A percentile compares a stretch with the other conserved stretches of the same genome.
phyloP scores from a whole-genome alignment of 2,888 invertebrate species.

The Linyphia triangularis region DNA sequence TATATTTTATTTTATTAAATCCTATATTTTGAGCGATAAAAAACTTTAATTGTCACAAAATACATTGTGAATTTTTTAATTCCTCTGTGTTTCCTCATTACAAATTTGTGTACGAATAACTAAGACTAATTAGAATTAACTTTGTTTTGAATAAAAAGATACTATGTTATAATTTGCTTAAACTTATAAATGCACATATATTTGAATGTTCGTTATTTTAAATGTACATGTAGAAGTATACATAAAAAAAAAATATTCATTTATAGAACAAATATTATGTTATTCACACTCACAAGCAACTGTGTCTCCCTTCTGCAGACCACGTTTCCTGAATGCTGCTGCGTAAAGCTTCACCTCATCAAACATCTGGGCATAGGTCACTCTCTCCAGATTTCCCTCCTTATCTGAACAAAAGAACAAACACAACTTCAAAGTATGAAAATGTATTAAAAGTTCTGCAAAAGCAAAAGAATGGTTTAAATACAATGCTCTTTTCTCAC shows the following conservation, averaged over 20 bases:
- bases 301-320: conserved; percentile 57
- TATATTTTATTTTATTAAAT: too few species aligned
- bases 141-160: too few species aligned
- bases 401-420: conserved; percentile 12
- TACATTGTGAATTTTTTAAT: too few species aligned
- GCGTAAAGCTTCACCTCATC: conserved; percentile 91
- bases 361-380: conserved; percentile 80
- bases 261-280: neutral
- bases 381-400: conserved; percentile 11
- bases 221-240: neutral
- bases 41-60: too few species aligned
- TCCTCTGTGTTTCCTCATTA: too few species aligned
- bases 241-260: neutral
- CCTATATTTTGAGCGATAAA: too few species aligned
- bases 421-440: neutral
- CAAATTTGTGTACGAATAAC: too few species aligned
- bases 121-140: too few species aligned
- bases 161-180: too few species aligned
- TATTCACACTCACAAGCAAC: conserved; percentile 49
- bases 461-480: too few species aligned
- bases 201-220: too few species aligned
- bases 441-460: neutral
- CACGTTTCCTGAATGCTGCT: conserved; percentile 84
- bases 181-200: too few species aligned
- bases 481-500: neutral